These are phyloP conservation scores for Spodoptera picta DNA, from an alignment of 2,888 invertebrate species.

Conservation along the genomic window DNA sequence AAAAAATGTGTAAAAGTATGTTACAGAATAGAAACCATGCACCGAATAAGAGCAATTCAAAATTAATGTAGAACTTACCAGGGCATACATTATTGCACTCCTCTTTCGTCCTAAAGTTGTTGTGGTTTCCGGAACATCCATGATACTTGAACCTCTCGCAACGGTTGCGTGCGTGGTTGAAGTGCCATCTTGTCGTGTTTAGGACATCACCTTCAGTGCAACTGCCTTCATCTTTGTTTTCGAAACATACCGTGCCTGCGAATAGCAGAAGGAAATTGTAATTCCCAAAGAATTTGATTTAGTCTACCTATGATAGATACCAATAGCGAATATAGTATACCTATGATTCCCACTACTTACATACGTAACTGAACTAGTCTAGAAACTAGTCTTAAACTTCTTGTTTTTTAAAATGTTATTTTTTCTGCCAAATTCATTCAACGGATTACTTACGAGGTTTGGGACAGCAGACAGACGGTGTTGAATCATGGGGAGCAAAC, in stretches of 20 bases:
- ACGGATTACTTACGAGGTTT: constrained; percentile 91
- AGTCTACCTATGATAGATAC: too few relatives aligned
- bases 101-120: constrained; percentile 94
- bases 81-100: constrained; percentile 95
- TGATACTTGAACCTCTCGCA: constrained; percentile 92
- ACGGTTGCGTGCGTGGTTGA: constrained; percentile 93
- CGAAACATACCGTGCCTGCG: constrained; percentile 93
- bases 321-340: too few relatives aligned
- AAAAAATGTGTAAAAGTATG: background rate
- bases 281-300: too few relatives aligned
- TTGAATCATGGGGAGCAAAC: constrained; percentile 92
- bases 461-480: constrained; percentile 95
- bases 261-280: background rate
- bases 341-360: too few relatives aligned
- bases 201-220: constrained; percentile 82
- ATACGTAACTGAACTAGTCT: too few relatives aligned
- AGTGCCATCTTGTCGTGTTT: constrained; percentile 91
- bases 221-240: constrained; percentile 90
- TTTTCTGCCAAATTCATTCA: too few relatives aligned
- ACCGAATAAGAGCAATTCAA: constrained; percentile 6
- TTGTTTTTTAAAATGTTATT: too few relatives aligned
- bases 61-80: constrained; percentile 77
- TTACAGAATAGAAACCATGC: constrained; percentile 1
- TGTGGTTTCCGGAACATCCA: constrained; percentile 94
- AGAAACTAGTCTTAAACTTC: too few relatives aligned